Percentiles rank a stretch among this genome's conserved stretches.
Conservation (phyloP, 2,797 vertebrate species). For the Aeoliscus strigatus region DNA sequence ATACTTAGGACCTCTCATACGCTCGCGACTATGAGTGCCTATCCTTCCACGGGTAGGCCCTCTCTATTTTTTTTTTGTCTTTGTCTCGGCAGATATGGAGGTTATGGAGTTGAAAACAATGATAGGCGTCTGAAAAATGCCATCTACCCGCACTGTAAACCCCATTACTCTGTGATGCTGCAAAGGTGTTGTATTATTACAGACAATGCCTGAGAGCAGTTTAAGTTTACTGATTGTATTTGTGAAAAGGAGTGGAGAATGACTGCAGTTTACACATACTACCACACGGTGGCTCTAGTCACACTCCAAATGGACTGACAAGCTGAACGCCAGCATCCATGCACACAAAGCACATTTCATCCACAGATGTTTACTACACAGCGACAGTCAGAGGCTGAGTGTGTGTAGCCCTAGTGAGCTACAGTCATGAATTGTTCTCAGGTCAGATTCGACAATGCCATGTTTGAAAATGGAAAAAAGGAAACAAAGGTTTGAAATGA, state of each 20-base stretch:
- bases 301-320: conserved; percentile 16
- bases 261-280: conserved; percentile 13
- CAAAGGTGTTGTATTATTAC: conserved; percentile 12
- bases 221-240: conserved; percentile 35
- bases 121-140: conserved; percentile 63
- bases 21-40: conserved; percentile 27
- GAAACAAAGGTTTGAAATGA: not conserved
- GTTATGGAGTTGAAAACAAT: conserved; percentile 60
- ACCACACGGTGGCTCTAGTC: conserved; percentile 65
- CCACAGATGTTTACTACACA: conserved; percentile 61
- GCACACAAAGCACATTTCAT: conserved; percentile 60
- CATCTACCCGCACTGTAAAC: conserved; percentile 16
- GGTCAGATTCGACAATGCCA: conserved; percentile 2
- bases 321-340: conserved; percentile 17
- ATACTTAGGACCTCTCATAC: conserved; percentile 5
- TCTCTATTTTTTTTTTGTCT: conserved; percentile 36
- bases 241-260: conserved; percentile 11
- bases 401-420: conserved; percentile 40
- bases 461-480: not conserved
- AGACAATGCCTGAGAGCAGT: conserved; percentile 8
- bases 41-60: conserved; percentile 21
- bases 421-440: too few relatives aligned
- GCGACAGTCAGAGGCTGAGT: conserved; percentile 32
- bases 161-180: conserved; percentile 18
- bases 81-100: conserved; percentile 52